Percentiles rank a stretch among this genome's conserved stretches.
Evolutionary conservation across 2,888 invertebrate genomes (phyloP).

Genomic region (Limnephilus rhombicus): DNA sequence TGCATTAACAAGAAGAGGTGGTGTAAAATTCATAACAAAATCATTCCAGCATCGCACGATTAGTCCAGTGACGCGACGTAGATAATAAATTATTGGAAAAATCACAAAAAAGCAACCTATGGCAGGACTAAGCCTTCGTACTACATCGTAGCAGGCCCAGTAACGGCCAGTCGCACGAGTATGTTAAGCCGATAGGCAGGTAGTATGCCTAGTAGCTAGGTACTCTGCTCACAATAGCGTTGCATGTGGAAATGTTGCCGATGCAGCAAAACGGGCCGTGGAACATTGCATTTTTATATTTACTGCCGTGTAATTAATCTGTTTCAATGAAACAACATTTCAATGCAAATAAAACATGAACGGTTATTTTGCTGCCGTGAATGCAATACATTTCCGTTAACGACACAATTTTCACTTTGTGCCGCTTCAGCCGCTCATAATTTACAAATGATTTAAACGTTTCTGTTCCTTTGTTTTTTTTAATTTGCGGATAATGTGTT

Average conservation of each 20-base stretch:
- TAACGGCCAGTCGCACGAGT: background rate
- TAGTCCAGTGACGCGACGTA: background rate
- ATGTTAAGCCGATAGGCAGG: background rate
- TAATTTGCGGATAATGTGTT: background rate
- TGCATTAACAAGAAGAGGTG: no score
- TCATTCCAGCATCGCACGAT: background rate
- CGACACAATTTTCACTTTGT: background rate
- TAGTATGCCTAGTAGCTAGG: background rate
- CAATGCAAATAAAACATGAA: conserved; percentile 29
- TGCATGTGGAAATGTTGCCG: background rate
- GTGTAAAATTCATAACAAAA: background rate
- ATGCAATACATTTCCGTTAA: background rate
- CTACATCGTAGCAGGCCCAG: no score
- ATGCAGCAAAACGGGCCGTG: background rate
- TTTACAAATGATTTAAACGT: background rate
- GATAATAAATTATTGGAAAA: background rate
- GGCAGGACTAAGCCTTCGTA: background rate
- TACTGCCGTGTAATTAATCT: conserved; percentile 26
- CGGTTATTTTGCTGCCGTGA: conserved; percentile 8
- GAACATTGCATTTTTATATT: background rate
- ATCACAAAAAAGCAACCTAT: background rate
- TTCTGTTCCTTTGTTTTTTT: background rate
- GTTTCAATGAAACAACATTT: conserved; percentile 19
- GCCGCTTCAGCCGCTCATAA: background rate
- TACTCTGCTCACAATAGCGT: background rate